Evolutionary conservation across 2,888 invertebrate genomes (phyloP), one percentile per base, ranked within the genome.

Genomic region (Scaptomyza reducta): DNA sequence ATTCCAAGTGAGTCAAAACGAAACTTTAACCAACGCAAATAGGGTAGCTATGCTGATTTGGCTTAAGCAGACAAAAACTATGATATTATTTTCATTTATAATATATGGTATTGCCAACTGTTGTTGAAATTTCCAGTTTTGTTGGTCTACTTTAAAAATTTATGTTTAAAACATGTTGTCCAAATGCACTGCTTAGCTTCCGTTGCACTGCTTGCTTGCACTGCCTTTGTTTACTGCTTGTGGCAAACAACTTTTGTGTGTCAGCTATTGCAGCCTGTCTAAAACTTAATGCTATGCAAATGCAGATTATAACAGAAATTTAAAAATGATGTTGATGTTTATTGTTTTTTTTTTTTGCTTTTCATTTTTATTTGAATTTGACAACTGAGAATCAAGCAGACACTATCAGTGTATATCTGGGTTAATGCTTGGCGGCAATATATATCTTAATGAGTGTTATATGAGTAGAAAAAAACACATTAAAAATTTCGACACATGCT

Each of bases 401-500:
- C 44, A 35, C 7, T 46, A 50, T 57, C 53, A 53, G 56, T 14
- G 22, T 10, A 46, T 33, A 56, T 51, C 46, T 18, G 9, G 22
- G 9, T 13, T 40, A 14, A 22, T 50, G 33, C 27, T 54, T 11
- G 46, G 41, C 16, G 31, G 29, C 33, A 29, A n/a, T 40, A 56
- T 51, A 25, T 6, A n/a, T n/a, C 2, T 38, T 16, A 11, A 41
- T 40, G 41, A 35, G 7, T 45, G 45, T n/a, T n/a, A n/a, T n/a
- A n/a, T n/a, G n/a, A n/a, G n/a, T n/a, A n/a, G n/a, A n/a, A n/a
- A n/a, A n/a, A n/a, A n/a, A 7, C 22, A 60, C 47, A 51, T 58
- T 58, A 3, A 14, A 1, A 50, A 61, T 14, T 58, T 42, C 13
- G 38, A 53, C 40, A 47, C 27, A 40, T 61, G 65, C 58, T 47